Base-by-base conservation (phyloP, 2,113 vertebrate genomes). In the Malaclemys terrapin region DNA sequence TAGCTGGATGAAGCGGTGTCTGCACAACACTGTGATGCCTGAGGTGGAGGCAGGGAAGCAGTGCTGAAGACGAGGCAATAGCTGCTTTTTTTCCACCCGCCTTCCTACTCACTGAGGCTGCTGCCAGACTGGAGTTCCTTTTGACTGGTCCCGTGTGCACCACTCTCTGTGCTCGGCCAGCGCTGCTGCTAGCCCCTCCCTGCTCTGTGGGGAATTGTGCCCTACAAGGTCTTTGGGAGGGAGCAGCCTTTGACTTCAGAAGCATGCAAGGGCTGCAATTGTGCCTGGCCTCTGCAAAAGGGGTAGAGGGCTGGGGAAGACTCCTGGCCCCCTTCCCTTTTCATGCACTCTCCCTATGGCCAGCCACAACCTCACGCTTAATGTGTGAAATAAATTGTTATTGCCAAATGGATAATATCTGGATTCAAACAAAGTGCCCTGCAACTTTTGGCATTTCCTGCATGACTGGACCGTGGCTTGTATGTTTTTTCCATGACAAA, bases 391-490 rank as follows among this genome's bases (percentile, higher is more conserved):
- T 14, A 35, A 69, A 10, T 85, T 17, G 7, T 69, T 25, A 72
- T 47, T n/a, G 42, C 75, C 45, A 54, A 62, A n/a, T 59, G 49
- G 42, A 57, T 54, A 49, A 45, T 89, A 53, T 47, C 76, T 88
- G 85, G 76, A 75, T 94, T 57, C 80, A 72, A 89, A 72, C 80
- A 91, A 85, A 85, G 65, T 54, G 62, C 87, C 84, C 89, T 54
- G 82, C 90, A 19, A 45, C 45, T 54, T 87, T 38, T 82, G 50
- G 45, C 85, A 78, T 96, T 96, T 93, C 72, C 76, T 95, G 79
- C 89, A 72, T 72, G 65, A 86, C 49, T n/a, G 62, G 35, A n/a
- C 35, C 2, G 2, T 69, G 62, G 62, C 62, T 69, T 69, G 35
- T 69, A 16, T 69, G 16, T 35, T 69, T 69, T 54, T 69, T 19